Percentiles rank a stretch among this genome's conserved stretches.
phyloP scores from a whole-genome alignment of 2,113 vertebrate species.

The Apeltes quadracus region DNA sequence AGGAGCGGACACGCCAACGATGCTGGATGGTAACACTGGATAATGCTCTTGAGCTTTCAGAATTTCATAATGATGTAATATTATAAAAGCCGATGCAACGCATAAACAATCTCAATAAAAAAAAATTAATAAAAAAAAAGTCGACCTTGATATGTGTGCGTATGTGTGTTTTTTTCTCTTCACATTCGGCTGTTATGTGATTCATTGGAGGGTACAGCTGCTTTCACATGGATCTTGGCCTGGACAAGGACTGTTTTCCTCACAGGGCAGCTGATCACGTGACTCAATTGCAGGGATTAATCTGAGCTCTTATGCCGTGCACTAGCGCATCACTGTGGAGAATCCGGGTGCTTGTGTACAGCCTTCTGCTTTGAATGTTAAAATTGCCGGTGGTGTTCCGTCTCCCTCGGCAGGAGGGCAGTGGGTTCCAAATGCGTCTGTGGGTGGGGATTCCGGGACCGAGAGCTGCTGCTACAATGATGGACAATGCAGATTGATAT shows the following conservation, averaged over 20 bases:
- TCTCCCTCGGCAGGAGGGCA: conserved; percentile 33
- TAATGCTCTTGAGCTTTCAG: conserved; percentile 50
- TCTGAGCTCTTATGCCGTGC: conserved; percentile 62
- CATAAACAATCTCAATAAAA: conserved; percentile 72
- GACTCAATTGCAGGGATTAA: conserved; percentile 71
- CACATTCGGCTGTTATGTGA: conserved; percentile 59
- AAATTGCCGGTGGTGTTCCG: conserved; percentile 47
- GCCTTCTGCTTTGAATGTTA: conserved; percentile 48
- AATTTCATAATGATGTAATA: conserved; percentile 61
- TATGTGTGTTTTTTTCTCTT: conserved; percentile 37
- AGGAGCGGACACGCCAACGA: conserved; percentile 56
- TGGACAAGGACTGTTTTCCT: conserved; percentile 72
- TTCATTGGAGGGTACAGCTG: conserved; percentile 73
- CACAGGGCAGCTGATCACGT: conserved; percentile 71
- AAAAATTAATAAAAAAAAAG: conserved; percentile 65
- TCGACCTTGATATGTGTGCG: conserved; percentile 52
- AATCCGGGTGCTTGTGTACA: conserved; percentile 44
- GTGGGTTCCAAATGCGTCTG: conserved; percentile 32
- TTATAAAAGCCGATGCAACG: conserved; percentile 65
- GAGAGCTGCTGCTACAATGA: conserved; percentile 45
- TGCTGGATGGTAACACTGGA: conserved; percentile 47
- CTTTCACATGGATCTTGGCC: conserved; percentile 70
- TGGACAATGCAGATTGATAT: conserved; percentile 34
- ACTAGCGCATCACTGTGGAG: conserved; percentile 48
- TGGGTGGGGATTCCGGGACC: conserved; percentile 48